Percentiles rank a stretch among this genome's conserved stretches.
These are phyloP conservation scores for Scelioninae gen. 1 DNA, from an alignment of 2,888 invertebrate genomes.

Conservation along the genomic window DNA sequence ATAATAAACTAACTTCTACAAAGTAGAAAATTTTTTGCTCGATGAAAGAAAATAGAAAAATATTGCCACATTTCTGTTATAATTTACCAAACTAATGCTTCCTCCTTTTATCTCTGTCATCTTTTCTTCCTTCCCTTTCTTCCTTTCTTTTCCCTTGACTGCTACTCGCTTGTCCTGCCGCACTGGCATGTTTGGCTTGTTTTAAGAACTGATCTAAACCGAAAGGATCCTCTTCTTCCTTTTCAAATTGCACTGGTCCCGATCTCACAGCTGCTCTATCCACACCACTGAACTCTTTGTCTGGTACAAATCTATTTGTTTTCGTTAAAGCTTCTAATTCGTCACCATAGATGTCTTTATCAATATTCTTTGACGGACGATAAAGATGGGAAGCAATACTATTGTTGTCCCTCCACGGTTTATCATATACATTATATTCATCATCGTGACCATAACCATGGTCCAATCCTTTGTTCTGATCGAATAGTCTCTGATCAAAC, in stretches of 20 bases:
- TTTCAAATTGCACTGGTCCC: conserved; percentile 98
- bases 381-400: conserved; percentile 95
- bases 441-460: conserved; percentile 98
- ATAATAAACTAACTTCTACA: too few relatives aligned
- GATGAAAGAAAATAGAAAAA: too few relatives aligned
- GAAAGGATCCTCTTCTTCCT: conserved; percentile 95
- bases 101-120: conserved; percentile 79
- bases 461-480: conserved; percentile 96
- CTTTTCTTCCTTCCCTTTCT: conserved; percentile 81
- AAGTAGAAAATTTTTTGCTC: too few relatives aligned
- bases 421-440: conserved; percentile 98
- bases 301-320: conserved; percentile 97
- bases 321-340: conserved; percentile 95
- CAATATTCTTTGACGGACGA: conserved; percentile 93
- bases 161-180: conserved; percentile 80
- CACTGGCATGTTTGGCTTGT: conserved; percentile 95
- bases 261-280: conserved; percentile 90
- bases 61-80: too few relatives aligned
- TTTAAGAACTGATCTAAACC: conserved; percentile 99
- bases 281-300: conserved; percentile 97
- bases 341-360: conserved; percentile 95
- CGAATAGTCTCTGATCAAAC: conserved; percentile 98
- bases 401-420: conserved; percentile 97
- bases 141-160: conserved; percentile 87
- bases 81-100: conserved; percentile 74